phyloP scores from a whole-genome alignment of 2,888 invertebrate genomes.

The Nematopogon swammerdamellus region DNA sequence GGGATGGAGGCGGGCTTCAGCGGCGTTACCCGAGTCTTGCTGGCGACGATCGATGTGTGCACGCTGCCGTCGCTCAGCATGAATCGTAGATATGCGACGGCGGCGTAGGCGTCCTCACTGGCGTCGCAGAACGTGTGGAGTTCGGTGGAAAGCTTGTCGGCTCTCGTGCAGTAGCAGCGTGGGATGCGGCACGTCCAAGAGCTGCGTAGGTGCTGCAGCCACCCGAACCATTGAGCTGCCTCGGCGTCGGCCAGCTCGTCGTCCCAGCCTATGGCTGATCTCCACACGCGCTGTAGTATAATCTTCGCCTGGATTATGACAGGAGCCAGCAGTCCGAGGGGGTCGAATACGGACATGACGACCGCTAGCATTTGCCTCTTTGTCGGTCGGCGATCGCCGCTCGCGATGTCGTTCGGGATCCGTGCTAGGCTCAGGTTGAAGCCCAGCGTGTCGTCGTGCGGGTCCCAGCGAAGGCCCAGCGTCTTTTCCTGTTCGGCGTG shows the following conservation, averaged over 20 bases:
- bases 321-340: conserved; percentile 2
- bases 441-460: not conserved
- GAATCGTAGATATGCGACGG: not conserved
- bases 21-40: conserved; percentile 5
- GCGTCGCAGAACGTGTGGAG: not conserved
- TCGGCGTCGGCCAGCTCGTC: conserved; percentile 1
- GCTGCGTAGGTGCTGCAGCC: not conserved
- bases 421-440: not conserved
- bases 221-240: not conserved
- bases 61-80: not conserved
- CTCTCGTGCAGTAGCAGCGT: not conserved
- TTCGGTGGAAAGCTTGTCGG: not conserved
- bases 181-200: not conserved
- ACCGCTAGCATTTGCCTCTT: not conserved
- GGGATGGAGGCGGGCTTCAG: conserved; percentile 4
- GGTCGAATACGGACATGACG: conserved; percentile 3
- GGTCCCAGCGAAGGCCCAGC: not conserved
- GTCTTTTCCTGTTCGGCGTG: not conserved
- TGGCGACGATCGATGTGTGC: not conserved
- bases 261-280: conserved; percentile 3
- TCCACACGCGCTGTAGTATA: conserved; percentile 2
- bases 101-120: not conserved
- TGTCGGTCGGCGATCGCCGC: not conserved
- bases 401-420: not conserved
- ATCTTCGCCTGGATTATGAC: not conserved